Percentiles rank a stretch among this genome's conserved stretches.
Conservation (phyloP, 1,140 invertebrate genomes). For the Phenacoccus solenopsis region DNA sequence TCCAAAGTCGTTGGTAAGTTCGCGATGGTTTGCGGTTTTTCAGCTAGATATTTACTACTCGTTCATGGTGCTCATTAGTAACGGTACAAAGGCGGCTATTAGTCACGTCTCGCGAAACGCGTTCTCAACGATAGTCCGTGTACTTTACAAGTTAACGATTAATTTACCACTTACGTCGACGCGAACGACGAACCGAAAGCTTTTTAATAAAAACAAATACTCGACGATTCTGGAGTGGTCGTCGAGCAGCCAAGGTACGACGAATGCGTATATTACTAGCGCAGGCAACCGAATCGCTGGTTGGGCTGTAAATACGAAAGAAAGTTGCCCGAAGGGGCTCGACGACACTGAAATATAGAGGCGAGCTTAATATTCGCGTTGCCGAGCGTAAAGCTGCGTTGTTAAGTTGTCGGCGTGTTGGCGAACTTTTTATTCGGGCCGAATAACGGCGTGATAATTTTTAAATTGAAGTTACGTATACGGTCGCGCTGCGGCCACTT, state of each 20-base stretch:
- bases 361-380: too few relatives aligned
- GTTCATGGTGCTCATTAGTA: background rate
- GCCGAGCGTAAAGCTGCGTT: too few relatives aligned
- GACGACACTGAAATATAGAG: too few relatives aligned
- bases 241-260: background rate
- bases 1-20: too few relatives aligned
- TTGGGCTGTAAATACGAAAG: too few relatives aligned
- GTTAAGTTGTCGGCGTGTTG: too few relatives aligned
- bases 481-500: background rate
- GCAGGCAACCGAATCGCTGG: background rate
- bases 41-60: background rate
- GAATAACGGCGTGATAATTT: background rate
- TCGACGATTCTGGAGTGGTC: background rate
- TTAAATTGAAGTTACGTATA: background rate
- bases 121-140: background rate
- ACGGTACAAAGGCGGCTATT: background rate
- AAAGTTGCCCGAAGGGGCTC: too few relatives aligned
- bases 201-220: conserved; percentile 3
- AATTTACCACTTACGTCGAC: background rate
- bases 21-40: background rate
- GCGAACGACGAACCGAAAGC: background rate
- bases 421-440: background rate
- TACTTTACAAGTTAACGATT: conserved; percentile 3
- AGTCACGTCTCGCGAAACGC: background rate
- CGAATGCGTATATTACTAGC: background rate